phyloP scores from a whole-genome alignment of 2,888 invertebrate species.

The Cephus pygmeus region DNA sequence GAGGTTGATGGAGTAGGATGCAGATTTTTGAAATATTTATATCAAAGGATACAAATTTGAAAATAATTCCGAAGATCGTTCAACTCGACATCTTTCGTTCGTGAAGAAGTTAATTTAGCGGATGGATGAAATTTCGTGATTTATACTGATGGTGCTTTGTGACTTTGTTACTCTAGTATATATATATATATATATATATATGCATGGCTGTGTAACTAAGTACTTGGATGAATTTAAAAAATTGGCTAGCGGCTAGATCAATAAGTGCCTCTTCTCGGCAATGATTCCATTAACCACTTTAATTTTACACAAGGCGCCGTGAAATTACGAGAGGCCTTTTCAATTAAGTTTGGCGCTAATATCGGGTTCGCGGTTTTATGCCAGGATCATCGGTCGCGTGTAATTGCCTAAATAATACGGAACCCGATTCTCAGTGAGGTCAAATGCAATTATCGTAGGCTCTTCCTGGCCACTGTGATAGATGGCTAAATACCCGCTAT shows the following conservation, averaged over 20 bases:
- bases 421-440: constrained; percentile 10
- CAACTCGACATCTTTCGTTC: neutral
- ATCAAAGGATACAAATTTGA: neutral
- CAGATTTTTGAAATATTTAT: neutral
- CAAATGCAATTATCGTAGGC: constrained; percentile 11
- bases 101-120: neutral
- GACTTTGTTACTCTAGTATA: neutral
- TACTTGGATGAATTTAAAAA: neutral
- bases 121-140: neutral
- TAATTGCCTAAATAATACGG: constrained; percentile 19
- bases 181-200: neutral
- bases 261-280: neutral
- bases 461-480: neutral
- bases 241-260: neutral
- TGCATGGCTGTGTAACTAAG: neutral
- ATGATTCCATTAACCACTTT: neutral
- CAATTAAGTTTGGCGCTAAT: constrained; percentile 12
- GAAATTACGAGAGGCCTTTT: constrained; percentile 18
- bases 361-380: neutral
- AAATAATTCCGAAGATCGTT: neutral
- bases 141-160: neutral
- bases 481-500: neutral
- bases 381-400: neutral
- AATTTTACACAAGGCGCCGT: neutral
- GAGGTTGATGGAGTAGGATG: neutral